Evolutionary conservation across 2,113 vertebrate genomes (phyloP).

Genomic region (Carollia perspicillata): DNA sequence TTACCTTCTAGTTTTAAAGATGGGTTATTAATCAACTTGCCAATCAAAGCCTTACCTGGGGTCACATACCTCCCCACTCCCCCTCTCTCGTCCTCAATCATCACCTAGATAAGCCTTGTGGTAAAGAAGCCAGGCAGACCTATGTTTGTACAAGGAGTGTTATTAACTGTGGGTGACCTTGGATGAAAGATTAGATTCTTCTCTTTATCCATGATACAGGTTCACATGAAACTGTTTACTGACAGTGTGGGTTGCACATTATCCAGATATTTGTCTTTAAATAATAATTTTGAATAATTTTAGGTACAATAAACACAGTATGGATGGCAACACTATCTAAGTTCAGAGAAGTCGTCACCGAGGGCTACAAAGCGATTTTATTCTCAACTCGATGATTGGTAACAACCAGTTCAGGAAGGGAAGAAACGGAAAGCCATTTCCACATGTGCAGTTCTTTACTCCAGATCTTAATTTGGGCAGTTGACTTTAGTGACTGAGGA

Average conservation of each 20-base stretch:
- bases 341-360: neutral
- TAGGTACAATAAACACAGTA: neutral
- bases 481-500: neutral
- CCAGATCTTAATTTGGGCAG: neutral
- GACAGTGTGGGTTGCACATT: neutral
- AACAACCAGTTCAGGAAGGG: neutral
- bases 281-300: neutral
- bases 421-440: neutral
- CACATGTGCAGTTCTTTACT: neutral
- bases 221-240: neutral
- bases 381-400: neutral
- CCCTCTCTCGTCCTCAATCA: neutral
- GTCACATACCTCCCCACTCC: neutral
- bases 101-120: neutral
- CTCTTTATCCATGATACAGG: neutral
- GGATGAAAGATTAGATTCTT: neutral
- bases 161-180: neutral
- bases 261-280: neutral
- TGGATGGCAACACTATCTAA: neutral
- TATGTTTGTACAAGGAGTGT: neutral
- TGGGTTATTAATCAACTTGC: neutral
- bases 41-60: neutral
- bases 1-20: slow-evolving; percentile 2
- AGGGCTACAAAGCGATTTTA: neutral
- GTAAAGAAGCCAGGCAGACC: neutral